Evolutionary conservation across 2,113 vertebrate species (phyloP).

Genomic region (Numida meleagris): DNA sequence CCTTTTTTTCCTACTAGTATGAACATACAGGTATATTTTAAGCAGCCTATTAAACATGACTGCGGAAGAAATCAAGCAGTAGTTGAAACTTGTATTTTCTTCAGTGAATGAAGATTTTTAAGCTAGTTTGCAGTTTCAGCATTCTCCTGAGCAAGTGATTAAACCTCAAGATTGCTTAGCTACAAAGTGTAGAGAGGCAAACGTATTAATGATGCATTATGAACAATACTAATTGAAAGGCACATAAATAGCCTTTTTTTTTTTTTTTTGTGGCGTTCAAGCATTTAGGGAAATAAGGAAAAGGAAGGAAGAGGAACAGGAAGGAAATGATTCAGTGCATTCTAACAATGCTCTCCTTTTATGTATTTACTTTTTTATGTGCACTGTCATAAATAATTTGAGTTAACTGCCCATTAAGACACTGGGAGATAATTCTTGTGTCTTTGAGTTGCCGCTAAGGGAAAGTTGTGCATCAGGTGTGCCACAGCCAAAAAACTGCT

Average conservation of each 20-base stretch:
- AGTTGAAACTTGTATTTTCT: background rate
- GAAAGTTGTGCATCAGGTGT: background rate
- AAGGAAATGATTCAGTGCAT: conserved; percentile 50
- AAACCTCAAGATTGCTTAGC: background rate
- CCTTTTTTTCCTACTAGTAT: background rate
- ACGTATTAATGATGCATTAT: conserved; percentile 4
- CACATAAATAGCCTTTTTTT: background rate
- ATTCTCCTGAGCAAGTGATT: background rate
- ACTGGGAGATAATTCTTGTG: background rate
- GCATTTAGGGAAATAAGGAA: conserved; percentile 9
- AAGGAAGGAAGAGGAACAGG: conserved; percentile 56
- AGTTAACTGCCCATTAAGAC: background rate
- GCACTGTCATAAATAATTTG: conserved; percentile 20
- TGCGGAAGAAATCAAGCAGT: background rate
- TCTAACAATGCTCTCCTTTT: conserved; percentile 7
- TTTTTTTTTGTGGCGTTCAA: background rate
- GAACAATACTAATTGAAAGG: conserved; percentile 1
- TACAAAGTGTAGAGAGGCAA: background rate
- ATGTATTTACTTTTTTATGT: background rate
- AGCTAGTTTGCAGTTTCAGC: background rate
- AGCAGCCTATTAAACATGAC: background rate
- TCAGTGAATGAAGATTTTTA: background rate
- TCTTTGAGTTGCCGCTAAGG: conserved; percentile 25
- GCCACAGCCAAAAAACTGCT: conserved; percentile 1
- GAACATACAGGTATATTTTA: background rate